These are phyloP conservation scores for Brotula barbata DNA, from an alignment of 2,797 vertebrate genomes.

Conservation along the genomic window DNA sequence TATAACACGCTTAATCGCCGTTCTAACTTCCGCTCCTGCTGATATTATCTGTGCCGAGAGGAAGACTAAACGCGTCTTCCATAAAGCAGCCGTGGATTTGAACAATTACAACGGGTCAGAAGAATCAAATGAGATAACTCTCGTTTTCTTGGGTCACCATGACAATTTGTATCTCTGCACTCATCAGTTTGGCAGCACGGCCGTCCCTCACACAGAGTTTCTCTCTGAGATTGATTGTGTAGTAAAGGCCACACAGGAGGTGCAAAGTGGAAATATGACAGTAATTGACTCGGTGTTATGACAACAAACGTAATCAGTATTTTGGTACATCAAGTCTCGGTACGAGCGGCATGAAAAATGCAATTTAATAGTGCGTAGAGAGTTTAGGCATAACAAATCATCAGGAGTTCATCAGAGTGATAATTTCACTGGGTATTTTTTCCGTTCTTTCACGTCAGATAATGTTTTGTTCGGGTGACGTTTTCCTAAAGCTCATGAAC, in stretches of 20 bases:
- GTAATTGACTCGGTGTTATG: constrained; percentile 38
- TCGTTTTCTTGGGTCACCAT: constrained; percentile 47
- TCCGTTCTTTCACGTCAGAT: constrained; percentile 40
- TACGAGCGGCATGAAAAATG: constrained; percentile 56
- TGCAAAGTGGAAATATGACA: constrained; percentile 30
- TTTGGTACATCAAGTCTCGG: constrained; percentile 56
- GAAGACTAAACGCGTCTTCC: too few relatives aligned
- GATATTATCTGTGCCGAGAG: too few relatives aligned
- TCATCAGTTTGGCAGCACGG: constrained; percentile 47
- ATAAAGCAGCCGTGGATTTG: not conserved
- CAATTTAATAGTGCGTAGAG: constrained; percentile 34
- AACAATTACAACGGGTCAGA: constrained; percentile 12
- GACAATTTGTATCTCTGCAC: constrained; percentile 39
- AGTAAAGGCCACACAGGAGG: constrained; percentile 34
- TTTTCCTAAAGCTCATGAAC: constrained; percentile 23
- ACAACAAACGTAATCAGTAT: constrained; percentile 62
- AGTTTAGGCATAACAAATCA: constrained; percentile 46
- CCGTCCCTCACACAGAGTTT: constrained; percentile 23
- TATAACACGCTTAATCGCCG: too few relatives aligned
- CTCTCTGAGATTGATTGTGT: constrained; percentile 17
- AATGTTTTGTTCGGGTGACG: constrained; percentile 45
- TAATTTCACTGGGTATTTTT: constrained; percentile 35
- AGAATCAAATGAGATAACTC: constrained; percentile 23
- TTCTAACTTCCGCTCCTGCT: too few relatives aligned
- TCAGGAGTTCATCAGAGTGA: constrained; percentile 16